A percentile compares a stretch with the other conserved stretches of the same genome.
Conservation (phyloP, 2,113 vertebrate species). For the Camelus dromedarius region DNA sequence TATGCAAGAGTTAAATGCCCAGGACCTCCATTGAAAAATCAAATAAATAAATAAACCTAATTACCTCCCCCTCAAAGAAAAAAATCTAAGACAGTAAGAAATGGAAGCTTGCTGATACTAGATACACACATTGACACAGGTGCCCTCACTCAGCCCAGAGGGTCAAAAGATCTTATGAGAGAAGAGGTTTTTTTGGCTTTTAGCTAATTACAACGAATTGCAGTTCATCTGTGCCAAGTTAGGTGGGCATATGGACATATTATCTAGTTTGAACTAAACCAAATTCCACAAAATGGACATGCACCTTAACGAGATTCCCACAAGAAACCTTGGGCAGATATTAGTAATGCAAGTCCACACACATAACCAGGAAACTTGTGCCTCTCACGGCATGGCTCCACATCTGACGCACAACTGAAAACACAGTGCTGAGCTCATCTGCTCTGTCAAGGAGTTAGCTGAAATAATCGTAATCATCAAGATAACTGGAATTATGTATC, state of each 20-base stretch:
- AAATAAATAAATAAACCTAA: no score
- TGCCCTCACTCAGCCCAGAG: background rate
- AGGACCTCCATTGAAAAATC: no score
- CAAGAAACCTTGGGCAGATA: constrained; percentile 21
- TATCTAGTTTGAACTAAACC: constrained; percentile 33
- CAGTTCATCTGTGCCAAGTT: background rate
- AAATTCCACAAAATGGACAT: background rate
- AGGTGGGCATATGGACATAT: background rate
- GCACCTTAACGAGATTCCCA: background rate
- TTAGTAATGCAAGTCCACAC: background rate
- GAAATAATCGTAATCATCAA: background rate
- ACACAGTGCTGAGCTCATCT: constrained; percentile 17
- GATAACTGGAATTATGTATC: background rate
- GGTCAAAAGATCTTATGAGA: background rate
- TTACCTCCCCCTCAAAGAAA: background rate
- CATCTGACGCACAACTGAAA: background rate
- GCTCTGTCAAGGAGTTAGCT: background rate
- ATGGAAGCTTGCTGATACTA: background rate
- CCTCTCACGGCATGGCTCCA: background rate
- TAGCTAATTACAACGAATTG: background rate
- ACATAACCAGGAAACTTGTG: background rate
- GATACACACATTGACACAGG: background rate
- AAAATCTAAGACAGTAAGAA: background rate
- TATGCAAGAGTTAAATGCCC: no score
- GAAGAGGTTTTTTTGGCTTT: background rate